Base-by-base conservation (phyloP, 2,797 vertebrate species). In the Acipenser transmontanus region DNA sequence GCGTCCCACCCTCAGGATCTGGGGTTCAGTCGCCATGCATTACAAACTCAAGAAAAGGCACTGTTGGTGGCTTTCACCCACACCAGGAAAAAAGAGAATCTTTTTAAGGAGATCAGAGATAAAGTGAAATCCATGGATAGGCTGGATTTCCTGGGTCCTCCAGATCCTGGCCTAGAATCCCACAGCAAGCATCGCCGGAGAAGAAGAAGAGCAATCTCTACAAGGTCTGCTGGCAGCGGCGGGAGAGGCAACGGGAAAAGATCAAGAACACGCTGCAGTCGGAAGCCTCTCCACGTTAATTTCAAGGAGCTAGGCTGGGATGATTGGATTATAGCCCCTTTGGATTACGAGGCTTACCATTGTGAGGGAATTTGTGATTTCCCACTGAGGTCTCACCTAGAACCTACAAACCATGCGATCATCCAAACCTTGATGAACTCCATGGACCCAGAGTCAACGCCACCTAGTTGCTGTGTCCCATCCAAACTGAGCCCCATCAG, bases 231-330 rank as follows among this genome's bases (percentile, higher is more conserved):
- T 67, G 80, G 73, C 56, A 81, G 70, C 65, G 85, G 79, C 64
- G 80, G 74, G 59, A 78, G 74, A 34, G 81, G 82, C 10, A 78
- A 76, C 0, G 82, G 85, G 8, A 84, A 78, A 74, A 84, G 76
- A 54, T 79, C 79, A 1, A 84, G 84, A 77, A 87, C 87, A 8
- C 83, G 85, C 4, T 93, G 92, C 64, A 91, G 90, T 73, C 85
- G 89, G 68, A 94, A 91, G 65, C 85, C 90, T 2, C 81, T 93
- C 64, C 91, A 92, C 0, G 91, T 93, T 63, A 92, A 93, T 74
- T 94, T 94, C 77, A 93, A 94, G 78, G 91, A 93, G 77, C 81
- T 94, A 73, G 92, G 92, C 75, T 94, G 92, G 92, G 92, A 94
- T 1, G 92, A 93, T 82, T 94, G 92, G 92, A 93, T 93, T 73